Evolutionary conservation across 37 sponge, comb jelly and placozoan genomes (phyloP).

Genomic region (Bolinopsis microptera): DNA sequence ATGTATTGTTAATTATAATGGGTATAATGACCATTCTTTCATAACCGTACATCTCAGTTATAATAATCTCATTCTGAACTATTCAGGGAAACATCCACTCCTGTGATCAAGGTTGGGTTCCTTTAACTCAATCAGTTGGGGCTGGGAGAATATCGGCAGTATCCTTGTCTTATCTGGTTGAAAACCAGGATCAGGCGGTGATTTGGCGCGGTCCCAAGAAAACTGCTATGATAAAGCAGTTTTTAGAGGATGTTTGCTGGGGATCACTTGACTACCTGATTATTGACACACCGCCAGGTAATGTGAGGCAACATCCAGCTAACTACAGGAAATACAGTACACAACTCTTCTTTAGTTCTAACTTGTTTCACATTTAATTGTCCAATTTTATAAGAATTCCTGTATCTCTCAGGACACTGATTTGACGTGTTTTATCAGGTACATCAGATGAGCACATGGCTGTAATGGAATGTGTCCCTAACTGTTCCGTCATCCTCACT

Average conservation of each 20-base stretch:
- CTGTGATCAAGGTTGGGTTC: slow-evolving; percentile 60
- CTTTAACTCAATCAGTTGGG: background rate
- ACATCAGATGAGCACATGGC: slow-evolving; percentile 65
- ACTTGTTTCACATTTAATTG: too few relatives aligned
- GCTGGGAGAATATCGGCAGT: slow-evolving; percentile 7
- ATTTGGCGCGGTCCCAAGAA: slow-evolving; percentile 70
- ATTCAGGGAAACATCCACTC: slow-evolving; percentile 41
- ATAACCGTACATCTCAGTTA: too few relatives aligned
- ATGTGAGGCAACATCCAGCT: too few relatives aligned
- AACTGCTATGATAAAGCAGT: slow-evolving; percentile 66
- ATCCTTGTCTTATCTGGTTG: slow-evolving; percentile 67
- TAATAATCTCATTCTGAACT: too few relatives aligned
- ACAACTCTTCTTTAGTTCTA: too few relatives aligned
- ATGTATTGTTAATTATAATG: too few relatives aligned
- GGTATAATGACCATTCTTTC: too few relatives aligned
- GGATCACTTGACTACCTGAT: slow-evolving; percentile 59
- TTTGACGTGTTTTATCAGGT: slow-evolving; percentile 2
- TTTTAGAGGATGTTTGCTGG: slow-evolving; percentile 67
- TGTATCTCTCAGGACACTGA: too few relatives aligned
- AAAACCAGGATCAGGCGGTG: slow-evolving; percentile 64
- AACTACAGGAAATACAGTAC: too few relatives aligned
- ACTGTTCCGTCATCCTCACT: slow-evolving; percentile 29
- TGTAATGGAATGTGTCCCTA: slow-evolving; percentile 51
- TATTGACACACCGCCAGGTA: slow-evolving; percentile 68
- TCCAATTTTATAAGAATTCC: too few relatives aligned